Evolutionary conservation across 2,888 invertebrate species (phyloP), one percentile per base, ranked within the genome.

Genomic region (Pachymerium ferrugineum): DNA sequence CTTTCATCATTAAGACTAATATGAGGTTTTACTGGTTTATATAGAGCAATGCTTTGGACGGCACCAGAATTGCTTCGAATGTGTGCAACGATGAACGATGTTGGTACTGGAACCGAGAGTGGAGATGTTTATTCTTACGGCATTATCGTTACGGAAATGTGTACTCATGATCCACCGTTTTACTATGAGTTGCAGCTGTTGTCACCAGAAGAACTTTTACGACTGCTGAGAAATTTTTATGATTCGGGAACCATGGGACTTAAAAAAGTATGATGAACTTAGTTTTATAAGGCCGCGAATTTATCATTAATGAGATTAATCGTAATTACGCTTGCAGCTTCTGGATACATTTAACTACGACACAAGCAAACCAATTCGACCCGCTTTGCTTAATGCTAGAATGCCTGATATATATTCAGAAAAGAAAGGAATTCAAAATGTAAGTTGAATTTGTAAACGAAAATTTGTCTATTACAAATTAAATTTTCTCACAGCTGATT

Each of bases 71-170:
- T 35, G 10, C 35, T 70, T 35, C 31, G 35, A 5, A n/a, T 19
- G 5, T 70, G 70, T 70, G 14, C 70, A 35, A 70, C 33, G 19
- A 12, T 14, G 12, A 14, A 3, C 14, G 70, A 70, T 19, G 19
- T 70, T 19, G 70, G 70, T 8, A 31, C 16, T 25, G 35, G 70
- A 0, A 70, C 19, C 12, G 33, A 70, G 25, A 8, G 12, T 10
- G 70, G 70, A 1, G 70, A 70, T 19, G 35, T 16, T 70, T 70
- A 70, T 33, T 70, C 70, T 10, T 73, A 62, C 62, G 73, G 73
- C 14, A 73, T 73, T n/a, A 30, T 73, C 10, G 22, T 73, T 16
- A 73, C 62, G 6, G 73, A 73, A 73, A 31, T 54, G 25, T 73
- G 73, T 62, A 67, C 62, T 22, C 73, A 73, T 67, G 31, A 28